These are phyloP conservation scores for Parus major DNA, from an alignment of 2,113 vertebrate genomes.

Conservation along the genomic window DNA sequence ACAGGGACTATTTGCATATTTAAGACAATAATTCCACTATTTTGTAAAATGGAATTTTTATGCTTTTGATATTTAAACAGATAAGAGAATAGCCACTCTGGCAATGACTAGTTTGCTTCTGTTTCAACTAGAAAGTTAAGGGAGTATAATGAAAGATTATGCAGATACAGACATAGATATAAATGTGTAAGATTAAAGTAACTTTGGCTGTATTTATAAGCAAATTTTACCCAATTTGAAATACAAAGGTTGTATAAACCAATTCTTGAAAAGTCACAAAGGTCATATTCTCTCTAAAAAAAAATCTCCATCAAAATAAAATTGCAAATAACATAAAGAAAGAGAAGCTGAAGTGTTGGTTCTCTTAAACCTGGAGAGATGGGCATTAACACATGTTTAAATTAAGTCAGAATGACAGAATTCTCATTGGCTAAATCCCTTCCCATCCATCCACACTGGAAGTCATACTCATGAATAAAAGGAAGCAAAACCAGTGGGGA, in stretches of 20 bases:
- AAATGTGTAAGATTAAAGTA: not conserved
- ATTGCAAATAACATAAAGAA: not conserved
- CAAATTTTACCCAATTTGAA: not conserved
- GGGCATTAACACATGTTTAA: not conserved
- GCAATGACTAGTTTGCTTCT: not conserved
- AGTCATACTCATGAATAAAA: not conserved
- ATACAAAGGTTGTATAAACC: not conserved
- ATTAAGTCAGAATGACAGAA: not conserved
- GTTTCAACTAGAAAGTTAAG: not conserved
- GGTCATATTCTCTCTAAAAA: not conserved
- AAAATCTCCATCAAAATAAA: not conserved
- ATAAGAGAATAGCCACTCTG: not conserved
- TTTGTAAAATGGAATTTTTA: not conserved
- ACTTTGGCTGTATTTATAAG: not conserved
- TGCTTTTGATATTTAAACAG: not conserved
- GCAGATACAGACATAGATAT: not conserved
- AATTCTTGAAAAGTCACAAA: not conserved
- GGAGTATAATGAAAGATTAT: not conserved
- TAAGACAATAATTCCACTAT: not conserved
- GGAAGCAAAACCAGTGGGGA: not conserved
- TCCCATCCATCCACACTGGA: not conserved
- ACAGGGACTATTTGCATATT: not conserved
- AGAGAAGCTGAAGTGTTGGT: not conserved
- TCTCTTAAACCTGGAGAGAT: not conserved
- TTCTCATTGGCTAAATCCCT: not conserved